Base-by-base conservation (phyloP, 2,888 invertebrate species). In the Euclidia mi region DNA sequence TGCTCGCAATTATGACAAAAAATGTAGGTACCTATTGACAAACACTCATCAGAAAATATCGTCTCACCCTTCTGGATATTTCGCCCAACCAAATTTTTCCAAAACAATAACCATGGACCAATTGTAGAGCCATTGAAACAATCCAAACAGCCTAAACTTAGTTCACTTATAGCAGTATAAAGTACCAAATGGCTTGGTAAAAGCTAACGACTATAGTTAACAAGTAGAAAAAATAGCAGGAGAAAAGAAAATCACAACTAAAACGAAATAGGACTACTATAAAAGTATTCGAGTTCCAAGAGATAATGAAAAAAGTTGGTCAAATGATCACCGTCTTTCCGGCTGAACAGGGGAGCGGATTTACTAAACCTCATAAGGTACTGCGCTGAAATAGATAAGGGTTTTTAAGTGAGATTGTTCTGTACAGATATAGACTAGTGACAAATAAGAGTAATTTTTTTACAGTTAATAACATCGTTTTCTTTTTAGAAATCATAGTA, bases 231-330 rank as follows among this genome's bases (percentile, higher is more conserved):
- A n/a, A n/a, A n/a, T n/a, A n/a, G n/a, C n/a, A n/a, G n/a, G n/a
- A n/a, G n/a, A n/a, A n/a, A n/a, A n/a, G n/a, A n/a, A 82, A 87
- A 87, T 87, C 82, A 86, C 84, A 88, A 87, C 87, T 87, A 87
- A 86, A 89, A 85, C 84, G 83, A 87, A 89, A 88, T 85, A 87
- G 88, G 82, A 87, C 81, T 84, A 82, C 83, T 85, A 84, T 87
- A 85, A 87, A 88, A 87, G 90, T 88, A 85, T 89, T 85, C 86
- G 76, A 88, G 86, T 88, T 84, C 71, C 61, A 61, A 61, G 82
- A 88, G 91, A 90, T 91, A 92, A 92, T 92, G 90, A 92, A 92
- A 91, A 91, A 91, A 92, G 89, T 92, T 92, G 83, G 82, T 86
- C 83, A 88, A 90, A 91, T 90, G 90, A 91, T 90, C 87, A 82